These are phyloP conservation scores for Brienomyrus brachyistius DNA, from an alignment of 2,113 vertebrate genomes.

Conservation along the genomic window DNA sequence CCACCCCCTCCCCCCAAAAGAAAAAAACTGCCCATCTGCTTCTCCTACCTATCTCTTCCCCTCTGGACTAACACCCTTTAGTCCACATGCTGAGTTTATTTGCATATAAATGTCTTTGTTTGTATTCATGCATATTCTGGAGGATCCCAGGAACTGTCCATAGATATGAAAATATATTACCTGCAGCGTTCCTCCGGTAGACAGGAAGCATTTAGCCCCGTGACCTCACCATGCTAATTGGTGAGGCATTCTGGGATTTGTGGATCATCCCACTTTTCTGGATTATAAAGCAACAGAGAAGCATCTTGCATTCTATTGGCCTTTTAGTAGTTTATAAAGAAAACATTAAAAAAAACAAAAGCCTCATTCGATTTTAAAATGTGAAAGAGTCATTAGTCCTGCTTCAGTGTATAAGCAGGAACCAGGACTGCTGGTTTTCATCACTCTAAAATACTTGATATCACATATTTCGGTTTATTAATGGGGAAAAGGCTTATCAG, in stretches of 20 bases:
- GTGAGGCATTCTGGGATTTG: conserved; percentile 14
- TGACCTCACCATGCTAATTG: conserved; percentile 26
- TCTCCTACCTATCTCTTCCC: background rate
- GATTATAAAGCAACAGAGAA: conserved; percentile 2
- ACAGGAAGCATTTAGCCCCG: conserved; percentile 36
- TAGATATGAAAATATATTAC: conserved; percentile 62
- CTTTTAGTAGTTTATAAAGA: background rate
- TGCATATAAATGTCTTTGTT: conserved; percentile 69
- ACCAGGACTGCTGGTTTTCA: background rate
- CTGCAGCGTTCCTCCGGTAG: conserved; percentile 37
- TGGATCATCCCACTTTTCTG: background rate
- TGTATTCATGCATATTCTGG: conserved; percentile 61
- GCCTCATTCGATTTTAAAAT: background rate
- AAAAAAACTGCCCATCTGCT: conserved; percentile 18
- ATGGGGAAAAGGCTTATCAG: background rate
- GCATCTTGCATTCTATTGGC: background rate
- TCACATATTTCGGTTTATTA: background rate
- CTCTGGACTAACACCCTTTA: conserved; percentile 42
- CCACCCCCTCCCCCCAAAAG: background rate
- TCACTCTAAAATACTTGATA: background rate
- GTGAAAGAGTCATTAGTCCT: background rate
- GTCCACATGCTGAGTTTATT: conserved; percentile 51
- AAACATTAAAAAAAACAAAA: background rate
- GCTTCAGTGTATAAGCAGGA: background rate
- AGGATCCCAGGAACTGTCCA: conserved; percentile 55